Base-by-base conservation (phyloP, 2,113 vertebrate genomes). In the Xenopus borealis region DNA sequence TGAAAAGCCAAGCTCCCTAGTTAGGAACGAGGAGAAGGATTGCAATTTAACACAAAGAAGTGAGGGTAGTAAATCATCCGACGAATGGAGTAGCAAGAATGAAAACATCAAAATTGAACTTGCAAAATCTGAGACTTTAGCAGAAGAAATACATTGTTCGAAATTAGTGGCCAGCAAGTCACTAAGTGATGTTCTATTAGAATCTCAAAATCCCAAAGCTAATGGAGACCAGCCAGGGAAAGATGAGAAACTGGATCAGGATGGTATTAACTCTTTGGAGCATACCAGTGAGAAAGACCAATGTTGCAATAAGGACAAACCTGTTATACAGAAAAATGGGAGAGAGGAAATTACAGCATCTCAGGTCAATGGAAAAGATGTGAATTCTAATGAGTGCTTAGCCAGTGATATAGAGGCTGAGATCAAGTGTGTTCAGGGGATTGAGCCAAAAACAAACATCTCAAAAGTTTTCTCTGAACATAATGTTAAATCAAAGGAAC, bases 321-420 rank as follows among this genome's bases (percentile, higher is more conserved):
- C 85, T 71, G 76, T 85, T 8, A 85, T 89, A 75, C 80, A 72
- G 12, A 79, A 84, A 33, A 30, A 55, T 65, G 84, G 81, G 44
- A 83, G 83, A 78, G 81, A 69, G 33, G 83, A 82, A 67, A 69
- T 83, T 66, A 76, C 81, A 77, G 69, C 88, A 5, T 89, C 88
- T 88, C 95, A 94, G 79, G 85, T 98, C 69, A 98, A 98, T 62
- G 96, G 96, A 62, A 96, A 93, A 81, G 92, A 93, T 77, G 83
- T 55, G 86, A 86, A 77, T 52, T 71, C 0, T 79, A 85, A 86
- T 74, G 84, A 79, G 19, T 80, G 81, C 30, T 79, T 80, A 73
- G 65, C 83, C 78, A 91, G 89, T 81, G 92, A 90, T 3, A 16
- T 66, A 79, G 10, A 75, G 82, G 62, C 88, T 59, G 88, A 88